These are phyloP conservation scores for Athrips mouffetella DNA, from an alignment of 2,888 invertebrate species.

Conservation along the genomic window DNA sequence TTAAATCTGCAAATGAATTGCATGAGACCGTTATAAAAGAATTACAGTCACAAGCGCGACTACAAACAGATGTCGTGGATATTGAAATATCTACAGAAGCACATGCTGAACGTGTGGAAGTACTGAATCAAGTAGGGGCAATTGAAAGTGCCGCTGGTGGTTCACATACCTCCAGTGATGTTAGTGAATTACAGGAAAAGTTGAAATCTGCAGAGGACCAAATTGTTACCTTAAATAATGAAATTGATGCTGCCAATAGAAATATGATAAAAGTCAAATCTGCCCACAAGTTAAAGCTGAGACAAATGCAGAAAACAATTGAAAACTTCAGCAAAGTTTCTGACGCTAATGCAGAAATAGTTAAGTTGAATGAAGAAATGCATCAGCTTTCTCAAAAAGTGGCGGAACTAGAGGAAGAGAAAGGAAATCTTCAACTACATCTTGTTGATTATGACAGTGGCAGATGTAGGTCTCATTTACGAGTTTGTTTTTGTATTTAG, in stretches of 20 bases:
- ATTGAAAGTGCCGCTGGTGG: slow-evolving; percentile 13
- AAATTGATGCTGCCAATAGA: slow-evolving; percentile 86
- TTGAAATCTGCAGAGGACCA: slow-evolving; percentile 64
- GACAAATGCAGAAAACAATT: slow-evolving; percentile 86
- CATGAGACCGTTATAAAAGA: slow-evolving; percentile 34
- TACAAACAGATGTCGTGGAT: slow-evolving; percentile 36
- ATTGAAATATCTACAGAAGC: slow-evolving; percentile 45
- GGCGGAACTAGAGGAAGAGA: slow-evolving; percentile 92
- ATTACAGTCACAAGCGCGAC: slow-evolving; percentile 25
- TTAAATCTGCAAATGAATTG: slow-evolving; percentile 37
- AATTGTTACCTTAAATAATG: slow-evolving; percentile 79
- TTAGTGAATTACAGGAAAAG: slow-evolving; percentile 59
- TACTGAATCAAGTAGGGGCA: not conserved
- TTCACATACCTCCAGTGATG: slow-evolving; percentile 14
- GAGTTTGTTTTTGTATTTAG: not conserved
- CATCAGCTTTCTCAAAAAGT: slow-evolving; percentile 84
- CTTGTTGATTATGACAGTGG: slow-evolving; percentile 88
- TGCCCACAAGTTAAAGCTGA: slow-evolving; percentile 83
- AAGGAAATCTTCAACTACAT: slow-evolving; percentile 92
- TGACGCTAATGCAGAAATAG: slow-evolving; percentile 83
- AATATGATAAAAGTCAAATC: slow-evolving; percentile 87
- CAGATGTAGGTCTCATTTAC: slow-evolving; percentile 70
- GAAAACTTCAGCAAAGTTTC: slow-evolving; percentile 82
- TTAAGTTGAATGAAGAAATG: slow-evolving; percentile 80
- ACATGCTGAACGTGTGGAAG: slow-evolving; percentile 18